Evolutionary conservation across 2,888 invertebrate genomes (phyloP).

Genomic region (Caenorhabditis panamensis): DNA sequence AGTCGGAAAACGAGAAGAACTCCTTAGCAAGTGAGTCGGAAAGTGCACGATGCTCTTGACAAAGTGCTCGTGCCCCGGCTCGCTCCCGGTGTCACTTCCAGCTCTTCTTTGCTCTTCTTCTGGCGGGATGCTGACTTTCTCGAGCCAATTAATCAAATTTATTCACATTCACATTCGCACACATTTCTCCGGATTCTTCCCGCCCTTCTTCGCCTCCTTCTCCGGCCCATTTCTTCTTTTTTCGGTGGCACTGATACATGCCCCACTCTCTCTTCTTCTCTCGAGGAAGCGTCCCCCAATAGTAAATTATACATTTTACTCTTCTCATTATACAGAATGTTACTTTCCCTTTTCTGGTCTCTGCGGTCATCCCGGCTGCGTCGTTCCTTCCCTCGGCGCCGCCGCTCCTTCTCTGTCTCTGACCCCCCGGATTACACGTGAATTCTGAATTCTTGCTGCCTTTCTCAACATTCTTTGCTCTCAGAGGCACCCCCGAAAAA

Average conservation of each 20-base stretch:
- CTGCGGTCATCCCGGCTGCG: background rate
- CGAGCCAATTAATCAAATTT: constrained; percentile 61
- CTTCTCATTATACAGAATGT: constrained; percentile 30
- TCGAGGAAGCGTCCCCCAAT: constrained; percentile 6
- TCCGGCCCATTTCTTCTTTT: constrained; percentile 23
- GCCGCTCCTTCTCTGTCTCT: background rate
- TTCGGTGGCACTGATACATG: constrained; percentile 43
- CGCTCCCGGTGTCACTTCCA: constrained; percentile 52
- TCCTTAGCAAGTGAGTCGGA: constrained; percentile 4
- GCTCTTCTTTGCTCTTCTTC: constrained; percentile 30
- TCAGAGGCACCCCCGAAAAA: background rate
- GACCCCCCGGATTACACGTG: background rate
- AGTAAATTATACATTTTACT: constrained; percentile 48
- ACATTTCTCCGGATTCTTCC: constrained; percentile 40
- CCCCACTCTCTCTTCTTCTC: constrained; percentile 11
- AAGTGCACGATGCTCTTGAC: constrained; percentile 45
- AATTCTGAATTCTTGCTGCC: background rate
- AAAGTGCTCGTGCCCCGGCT: constrained; percentile 20
- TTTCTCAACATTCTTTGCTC: constrained; percentile 13
- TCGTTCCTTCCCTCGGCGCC: background rate
- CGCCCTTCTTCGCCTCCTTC: constrained; percentile 8
- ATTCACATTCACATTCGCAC: constrained; percentile 58
- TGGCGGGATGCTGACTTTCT: constrained; percentile 37
- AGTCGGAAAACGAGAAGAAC: background rate
- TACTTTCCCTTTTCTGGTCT: background rate